These are phyloP conservation scores for Cynodonichthys magdalenae DNA, from an alignment of 2,797 vertebrate genomes.

Conservation along the genomic window DNA sequence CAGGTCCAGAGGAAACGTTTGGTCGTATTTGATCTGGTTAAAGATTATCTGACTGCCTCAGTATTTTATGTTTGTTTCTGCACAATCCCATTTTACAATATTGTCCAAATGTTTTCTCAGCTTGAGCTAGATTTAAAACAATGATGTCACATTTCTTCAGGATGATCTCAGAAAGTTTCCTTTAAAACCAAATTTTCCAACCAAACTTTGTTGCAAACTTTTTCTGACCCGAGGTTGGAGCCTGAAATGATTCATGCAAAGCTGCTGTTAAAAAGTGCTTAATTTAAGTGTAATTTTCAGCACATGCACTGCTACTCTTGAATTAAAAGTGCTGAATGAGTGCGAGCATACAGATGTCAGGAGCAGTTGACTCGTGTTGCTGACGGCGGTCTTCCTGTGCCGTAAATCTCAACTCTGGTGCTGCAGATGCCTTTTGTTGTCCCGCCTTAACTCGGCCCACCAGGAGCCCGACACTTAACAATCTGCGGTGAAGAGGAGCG, in stretches of 20 bases:
- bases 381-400: constrained; percentile 52
- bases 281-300: neutral
- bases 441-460: constrained; percentile 63
- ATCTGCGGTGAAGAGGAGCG: constrained; percentile 59
- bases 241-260: neutral
- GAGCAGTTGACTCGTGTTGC: constrained; percentile 32
- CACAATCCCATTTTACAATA: too few relatives aligned
- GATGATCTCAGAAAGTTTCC: too few relatives aligned
- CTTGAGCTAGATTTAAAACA: too few relatives aligned
- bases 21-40: too few relatives aligned
- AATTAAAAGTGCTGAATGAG: constrained; percentile 32
- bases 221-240: neutral
- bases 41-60: too few relatives aligned
- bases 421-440: constrained; percentile 68
- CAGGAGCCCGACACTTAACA: constrained; percentile 72
- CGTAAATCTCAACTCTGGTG: constrained; percentile 55
- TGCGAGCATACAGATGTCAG: constrained; percentile 59
- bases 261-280: neutral
- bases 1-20: too few relatives aligned
- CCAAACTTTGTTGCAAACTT: neutral
- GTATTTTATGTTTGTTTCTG: too few relatives aligned
- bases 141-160: too few relatives aligned
- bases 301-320: neutral
- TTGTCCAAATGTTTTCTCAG: too few relatives aligned
- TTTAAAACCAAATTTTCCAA: too few relatives aligned